Evolutionary conservation across 2,888 invertebrate species (phyloP).

Genomic region (Tanypteryx hageni): DNA sequence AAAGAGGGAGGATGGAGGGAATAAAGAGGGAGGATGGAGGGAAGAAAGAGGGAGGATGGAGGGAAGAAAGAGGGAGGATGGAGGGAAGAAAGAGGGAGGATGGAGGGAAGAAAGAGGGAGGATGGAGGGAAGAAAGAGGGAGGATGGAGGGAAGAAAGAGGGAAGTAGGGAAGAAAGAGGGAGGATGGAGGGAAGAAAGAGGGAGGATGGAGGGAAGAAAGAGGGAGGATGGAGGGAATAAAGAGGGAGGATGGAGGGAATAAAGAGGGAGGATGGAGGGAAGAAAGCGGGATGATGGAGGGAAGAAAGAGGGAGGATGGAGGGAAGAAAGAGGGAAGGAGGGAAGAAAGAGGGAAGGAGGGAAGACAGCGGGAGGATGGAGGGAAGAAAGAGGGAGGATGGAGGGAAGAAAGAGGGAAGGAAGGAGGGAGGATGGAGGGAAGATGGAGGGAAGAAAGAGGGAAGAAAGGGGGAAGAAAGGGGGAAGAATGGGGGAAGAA

Average conservation of each 20-base stretch:
- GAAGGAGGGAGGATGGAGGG: background rate
- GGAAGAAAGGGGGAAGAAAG: background rate
- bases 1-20: background rate
- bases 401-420: background rate
- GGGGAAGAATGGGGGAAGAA: no score
- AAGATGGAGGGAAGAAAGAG: background rate
- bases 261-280: no score
- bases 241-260: no score
- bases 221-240: no score
- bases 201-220: background rate
- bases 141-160: no score
- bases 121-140: no score
- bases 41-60: background rate
- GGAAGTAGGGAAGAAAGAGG: background rate
- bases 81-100: background rate
- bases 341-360: no score
- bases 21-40: background rate
- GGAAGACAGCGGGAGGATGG: background rate
- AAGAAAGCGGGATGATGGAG: no score
- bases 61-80: background rate
- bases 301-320: background rate
- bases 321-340: background rate
- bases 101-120: no score
- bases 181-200: background rate
- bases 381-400: background rate